These are phyloP conservation scores for Erebia palarica DNA, from an alignment of 2,888 invertebrate species.

Conservation along the genomic window DNA sequence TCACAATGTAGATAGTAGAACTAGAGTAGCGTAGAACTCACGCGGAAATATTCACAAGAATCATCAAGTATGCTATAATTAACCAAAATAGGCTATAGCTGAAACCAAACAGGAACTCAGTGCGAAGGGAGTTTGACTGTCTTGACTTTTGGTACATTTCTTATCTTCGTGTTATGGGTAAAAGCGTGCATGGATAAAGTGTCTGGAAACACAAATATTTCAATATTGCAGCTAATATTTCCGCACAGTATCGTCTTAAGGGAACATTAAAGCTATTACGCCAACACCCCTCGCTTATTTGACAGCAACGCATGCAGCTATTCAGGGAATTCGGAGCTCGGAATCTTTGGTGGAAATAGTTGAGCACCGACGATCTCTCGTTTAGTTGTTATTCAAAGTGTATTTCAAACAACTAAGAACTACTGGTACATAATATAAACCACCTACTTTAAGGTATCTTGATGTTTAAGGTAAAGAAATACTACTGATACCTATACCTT, in stretches of 20 bases:
- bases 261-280: conserved; percentile 39
- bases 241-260: conserved; percentile 24
- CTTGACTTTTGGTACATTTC: not conserved
- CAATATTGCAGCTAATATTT: conserved; percentile 18
- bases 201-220: conserved; percentile 5
- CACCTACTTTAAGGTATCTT: not conserved
- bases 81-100: too few species aligned
- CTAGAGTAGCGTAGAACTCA: too few species aligned
- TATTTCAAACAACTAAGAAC: conserved; percentile 10
- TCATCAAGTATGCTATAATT: too few species aligned
- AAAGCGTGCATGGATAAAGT: not conserved
- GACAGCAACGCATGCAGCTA: conserved; percentile 41
- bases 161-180: not conserved
- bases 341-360: conserved; percentile 43
- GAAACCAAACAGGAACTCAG: not conserved
- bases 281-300: conserved; percentile 41
- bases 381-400: conserved; percentile 36
- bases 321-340: conserved; percentile 39
- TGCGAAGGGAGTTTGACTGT: not conserved
- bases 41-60: too few species aligned
- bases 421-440: not conserved
- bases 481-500: too few species aligned
- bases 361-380: conserved; percentile 44
- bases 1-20: not conserved
- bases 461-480: not conserved